Evolutionary conservation across 2,797 vertebrate genomes (phyloP).

Genomic region (Helostoma temminkii): DNA sequence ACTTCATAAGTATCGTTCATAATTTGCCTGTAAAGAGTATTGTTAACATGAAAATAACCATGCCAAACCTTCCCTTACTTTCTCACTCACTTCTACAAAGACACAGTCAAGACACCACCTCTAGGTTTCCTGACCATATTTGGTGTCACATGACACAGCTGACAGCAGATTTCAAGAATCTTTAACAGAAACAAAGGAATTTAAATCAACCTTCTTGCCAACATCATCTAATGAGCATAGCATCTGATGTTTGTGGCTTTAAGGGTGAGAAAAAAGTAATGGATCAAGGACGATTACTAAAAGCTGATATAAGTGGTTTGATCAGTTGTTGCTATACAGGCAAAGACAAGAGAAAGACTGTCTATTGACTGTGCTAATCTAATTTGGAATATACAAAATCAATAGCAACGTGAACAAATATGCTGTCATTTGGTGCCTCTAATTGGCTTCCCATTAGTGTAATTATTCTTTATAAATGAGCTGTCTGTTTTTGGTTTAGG

Average conservation of each 20-base stretch:
- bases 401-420: constrained; percentile 48
- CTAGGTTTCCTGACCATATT: constrained; percentile 38
- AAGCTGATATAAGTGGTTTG: constrained; percentile 14
- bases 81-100: constrained; percentile 1
- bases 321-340: constrained; percentile 28
- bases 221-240: constrained; percentile 27
- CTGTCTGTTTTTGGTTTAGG: constrained; percentile 33
- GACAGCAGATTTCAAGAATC: constrained; percentile 28
- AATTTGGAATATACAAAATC: constrained; percentile 52
- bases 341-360: constrained; percentile 35
- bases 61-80: constrained; percentile 3
- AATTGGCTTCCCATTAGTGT: constrained; percentile 60
- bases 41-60: constrained; percentile 10
- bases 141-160: constrained; percentile 46
- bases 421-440: constrained; percentile 36
- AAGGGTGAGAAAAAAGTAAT: constrained; percentile 4
- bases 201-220: constrained; percentile 35
- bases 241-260: not conserved
- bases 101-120: constrained; percentile 27
- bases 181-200: constrained; percentile 24
- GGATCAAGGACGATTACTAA: constrained; percentile 1
- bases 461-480: constrained; percentile 59
- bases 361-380: constrained; percentile 50
- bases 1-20: not conserved
- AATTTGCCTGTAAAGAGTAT: constrained; percentile 2